Base-by-base conservation (phyloP, 2,888 invertebrate species). In the Chorisops tibialis region DNA sequence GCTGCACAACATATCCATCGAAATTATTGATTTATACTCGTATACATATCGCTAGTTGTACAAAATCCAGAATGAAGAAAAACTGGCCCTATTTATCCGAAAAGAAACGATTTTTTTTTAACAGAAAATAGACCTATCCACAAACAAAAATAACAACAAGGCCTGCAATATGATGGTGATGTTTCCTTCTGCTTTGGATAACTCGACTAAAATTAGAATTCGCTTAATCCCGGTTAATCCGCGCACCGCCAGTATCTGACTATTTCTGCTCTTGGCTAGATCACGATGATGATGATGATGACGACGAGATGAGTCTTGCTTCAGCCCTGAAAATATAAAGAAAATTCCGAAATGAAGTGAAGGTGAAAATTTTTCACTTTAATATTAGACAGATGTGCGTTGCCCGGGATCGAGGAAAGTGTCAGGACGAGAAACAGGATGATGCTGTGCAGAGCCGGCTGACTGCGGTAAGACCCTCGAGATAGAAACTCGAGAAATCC, bases 141-240 rank as follows among this genome's bases (percentile, higher is more conserved):
- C 11, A 21, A 52, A 6, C 21, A 52, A 52, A 52, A 52, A 39
- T 52, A 52, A 37, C 38, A 21, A 7, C 5, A n/a, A 11, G 21
- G 38, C 52, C 37, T n/a, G 38, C 37, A 18, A 30, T 39, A n/a
- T n/a, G n/a, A n/a, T n/a, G n/a, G n/a, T n/a, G 52, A 52, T 52
- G 50, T 39, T 39, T 52, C 52, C 52, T 52, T 52, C 39, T 39
- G 37, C 21, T 52, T 9, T 19, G 39, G 38, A n/a, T 24, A 30
- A 50, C 50, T 6, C 38, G 30, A 56, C 63, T 60, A 63, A 63
- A 63, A 60, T 63, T 63, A 63, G 63, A 70, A 69, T 68, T 64
- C 63, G 65, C 73, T 63, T 73, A 73, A 73, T 72, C 73, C 69
- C 66, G 68, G 71, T 72, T 73, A 73, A 73, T 73, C 73, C 73